Base-by-base conservation (phyloP, 2,888 invertebrate species). In the Zootermopsis nevadensis region DNA sequence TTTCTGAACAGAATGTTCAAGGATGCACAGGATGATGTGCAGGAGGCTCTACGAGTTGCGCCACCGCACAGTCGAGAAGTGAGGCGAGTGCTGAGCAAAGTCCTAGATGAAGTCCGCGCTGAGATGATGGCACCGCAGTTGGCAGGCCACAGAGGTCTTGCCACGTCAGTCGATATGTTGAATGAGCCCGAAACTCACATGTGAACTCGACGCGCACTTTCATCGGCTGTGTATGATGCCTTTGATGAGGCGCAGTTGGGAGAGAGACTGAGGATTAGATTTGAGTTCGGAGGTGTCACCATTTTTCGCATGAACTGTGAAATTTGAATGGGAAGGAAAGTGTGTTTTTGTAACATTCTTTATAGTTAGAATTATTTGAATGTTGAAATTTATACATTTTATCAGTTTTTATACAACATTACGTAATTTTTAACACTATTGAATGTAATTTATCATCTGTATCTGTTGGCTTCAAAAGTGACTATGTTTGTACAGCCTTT, bases 11-110 rank as follows among this genome's bases (percentile, higher is more conserved):
- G 93, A 86, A 91, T 93, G 6, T 92, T 94, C 38, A 94, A 95
- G 86, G 91, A 92, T 81, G 97, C 98, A 0, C 90, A 97, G 31
- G 92, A 93, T 1, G 98, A 98, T 88, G 94, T 97, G 22, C 93
- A 95, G 86, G 94, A 96, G 88, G 98, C 98, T 0, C 89, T 96
- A 72, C 89, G 93, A 53, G 90, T 95, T 27, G 94, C 95, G 0
- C 96, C 96, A 0, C 90, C 93, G 27, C 93, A 93, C 84, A 96
- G 95, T 87, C 89, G 93, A 19, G 94, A 96, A 87, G 93, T 96
- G 55, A 92, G 94, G 79, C 92, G 95, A 85, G 94, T 96, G 6
- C 90, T 96, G n/a, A 91, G 93, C 77, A 92, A 94, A 22, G 90
- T 97, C 6, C 93, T 94, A 86, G 96, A 96, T 84, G 96, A 97